Base-by-base conservation (phyloP, 2,113 vertebrate genomes). In the Brachypteracias leptosomus region DNA sequence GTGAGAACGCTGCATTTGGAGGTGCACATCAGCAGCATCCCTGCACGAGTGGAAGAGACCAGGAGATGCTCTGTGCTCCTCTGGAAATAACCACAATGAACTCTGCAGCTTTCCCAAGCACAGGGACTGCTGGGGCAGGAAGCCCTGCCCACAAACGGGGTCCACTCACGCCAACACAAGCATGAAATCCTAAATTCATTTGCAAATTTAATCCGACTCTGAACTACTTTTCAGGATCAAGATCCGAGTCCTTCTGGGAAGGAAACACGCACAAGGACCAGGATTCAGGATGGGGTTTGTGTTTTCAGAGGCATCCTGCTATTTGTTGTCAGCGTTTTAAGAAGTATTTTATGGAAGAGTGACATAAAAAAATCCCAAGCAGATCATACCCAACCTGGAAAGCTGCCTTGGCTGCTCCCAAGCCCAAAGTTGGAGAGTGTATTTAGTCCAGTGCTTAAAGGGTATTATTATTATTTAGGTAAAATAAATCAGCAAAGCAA, bases 91-190 rank as follows among this genome's bases (percentile, higher is more conserved):
- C 66, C 16, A 7, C 36, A 6, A 4, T 4, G 11, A 2, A 20
- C 1, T 35, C 68, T n/a, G 63, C 63, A 11, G 65, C 3, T 6
- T 38, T 55, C 75, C 74, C 0, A 7, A 62, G 86, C 16, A 2
- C 19, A 66, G 42, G 3, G 1, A 10, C 0, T 13, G 14, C n/a
- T 0, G 38, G 55, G 44, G 16, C 44, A 59, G 40, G 46, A 5
- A 0, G 7, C 44, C 73, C 67, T 58, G 61, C 70, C 70, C 29
- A 7, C 46, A 1, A 5, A 13, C 0, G 0, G 46, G 11, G 4
- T 11, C 40, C 13, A 0, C 61, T 31, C 31, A 2, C 2, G 1
- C n/a, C 35, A 36, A 16, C 20, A 2, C 25, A 12, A 47, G 12
- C 28, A 19, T 8, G 12, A 40, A 40, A 82, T 20, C 63, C 66